Evolutionary conservation across 2,797 vertebrate species (phyloP), one percentile per base, ranked within the genome.

Genomic region (Acanthiza pusilla): DNA sequence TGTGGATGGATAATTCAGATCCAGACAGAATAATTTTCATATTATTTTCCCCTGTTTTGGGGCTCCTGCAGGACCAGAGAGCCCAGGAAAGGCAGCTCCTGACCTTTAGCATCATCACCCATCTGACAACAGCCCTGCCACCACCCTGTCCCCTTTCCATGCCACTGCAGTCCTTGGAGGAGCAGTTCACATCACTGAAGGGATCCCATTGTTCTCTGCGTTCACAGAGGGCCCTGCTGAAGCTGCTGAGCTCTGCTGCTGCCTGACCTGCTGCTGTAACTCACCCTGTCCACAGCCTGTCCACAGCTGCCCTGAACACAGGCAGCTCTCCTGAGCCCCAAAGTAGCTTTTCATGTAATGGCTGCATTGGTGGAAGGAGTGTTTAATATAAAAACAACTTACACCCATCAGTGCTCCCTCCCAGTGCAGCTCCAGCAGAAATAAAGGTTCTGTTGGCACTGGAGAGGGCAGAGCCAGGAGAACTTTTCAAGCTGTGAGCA

Each of bases 141-240:
- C 11, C 42, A n/a, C 42, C 10, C 22, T 47, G 58, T 70, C 58
- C 63, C 30, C 40, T 29, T 65, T 19, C 58, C 42, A 17, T 18
- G n/a, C 10, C 29, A 8, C 74, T 13, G 19, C 11, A 11, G 23
- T 43, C 54, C n/a, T 50, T 22, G n/a, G 42, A 23, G 72, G 32
- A 27, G 13, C 66, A 63, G 43, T 26, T 89, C 36, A 7, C 38
- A 23, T 30, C 43, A 13, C 54, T 30, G 65, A 25, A 23, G 58
- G 45, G 54, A 21, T 40, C 20, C 45, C 45, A 21, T 1, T 3
- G 1, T 55, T 53, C 2, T 0, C 50, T 60, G 34, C 20, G 8
- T 21, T 14, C 80, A 53, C 50, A 45, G 40, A 54, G 61, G 40
- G 67, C 62, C 83, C 55, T 62, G 34, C 62, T 47, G 10, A 36